Evolutionary conservation across 2,797 vertebrate genomes (phyloP), one percentile per base, ranked within the genome.

Genomic region (Macrochelys suwanniensis): DNA sequence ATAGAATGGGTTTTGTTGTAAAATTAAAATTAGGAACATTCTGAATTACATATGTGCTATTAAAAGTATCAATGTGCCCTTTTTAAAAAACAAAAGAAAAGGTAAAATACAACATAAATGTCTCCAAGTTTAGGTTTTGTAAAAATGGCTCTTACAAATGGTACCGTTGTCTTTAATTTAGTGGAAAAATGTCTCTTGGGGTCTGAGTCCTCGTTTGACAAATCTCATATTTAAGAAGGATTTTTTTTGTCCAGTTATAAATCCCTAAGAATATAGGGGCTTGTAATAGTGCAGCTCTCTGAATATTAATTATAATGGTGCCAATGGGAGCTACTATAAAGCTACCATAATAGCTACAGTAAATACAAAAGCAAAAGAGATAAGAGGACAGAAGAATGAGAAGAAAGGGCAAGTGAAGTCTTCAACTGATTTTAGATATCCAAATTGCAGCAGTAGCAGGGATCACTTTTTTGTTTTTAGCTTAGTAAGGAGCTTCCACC

Each of bases 291-390:
- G 42, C 3, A 47, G 77, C 45, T 80, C 80, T 90, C 88, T 91
- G 23, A 37, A 78, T 76, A 37, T 82, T 87, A 93, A 87, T 53
- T 28, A 82, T 42, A 91, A 42, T n/a, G 78, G 31, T 91, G 86
- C 47, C 91, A 90, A 85, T 42, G 84, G 85, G 7, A 94, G 19
- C 19, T 93, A 53, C 50, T 59, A 15, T 51, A 95, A 92, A 94
- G 23, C 19, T 96, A 53, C 50, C 61, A 11, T 54, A 93, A 92
- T 5, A 91, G 53, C 0, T 0, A 53, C 17, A 88, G 65, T 90
- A 89, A 96, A 96, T 92, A 83, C n/a, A 7, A 78, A 57, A 94
- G 88, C 61, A 92, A 88, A 92, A 87, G 7, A 91, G 37, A 87
- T 85, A 7, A 5, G 9, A 92, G 89, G 7, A 89, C 31, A 87